A percentile compares a stretch with the other conserved stretches of the same genome.
Evolutionary conservation across 2,797 vertebrate genomes (phyloP).

Genomic region (Valencia hispanica): DNA sequence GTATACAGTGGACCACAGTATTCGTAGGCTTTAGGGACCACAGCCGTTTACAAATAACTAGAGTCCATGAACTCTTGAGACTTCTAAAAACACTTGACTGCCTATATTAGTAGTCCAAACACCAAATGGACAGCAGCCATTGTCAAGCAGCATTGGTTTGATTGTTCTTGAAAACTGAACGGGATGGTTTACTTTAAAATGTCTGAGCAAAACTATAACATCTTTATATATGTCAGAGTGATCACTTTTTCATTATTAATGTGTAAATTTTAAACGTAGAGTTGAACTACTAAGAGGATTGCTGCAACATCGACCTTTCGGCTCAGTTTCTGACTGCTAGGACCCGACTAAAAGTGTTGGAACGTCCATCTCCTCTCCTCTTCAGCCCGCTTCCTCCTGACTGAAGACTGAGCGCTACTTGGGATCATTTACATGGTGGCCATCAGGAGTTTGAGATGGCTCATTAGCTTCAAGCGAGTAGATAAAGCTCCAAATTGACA

Average conservation of each 20-base stretch:
- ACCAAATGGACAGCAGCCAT: no score
- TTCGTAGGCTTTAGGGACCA: no score
- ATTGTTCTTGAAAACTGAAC: not conserved
- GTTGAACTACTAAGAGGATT: not conserved
- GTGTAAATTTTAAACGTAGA: not conserved
- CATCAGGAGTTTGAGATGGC: constrained; percentile 56
- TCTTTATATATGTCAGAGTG: no score
- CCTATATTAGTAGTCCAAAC: no score
- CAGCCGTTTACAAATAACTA: no score
- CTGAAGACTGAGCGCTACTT: constrained; percentile 59
- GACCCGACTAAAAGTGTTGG: not conserved
- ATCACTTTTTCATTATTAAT: no score
- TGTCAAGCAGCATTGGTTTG: no score
- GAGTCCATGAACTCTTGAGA: no score
- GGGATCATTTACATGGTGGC: constrained; percentile 61
- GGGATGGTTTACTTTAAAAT: not conserved
- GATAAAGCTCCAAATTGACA: constrained; percentile 80
- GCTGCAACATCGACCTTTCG: not conserved
- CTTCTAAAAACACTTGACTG: no score
- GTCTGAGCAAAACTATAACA: not conserved
- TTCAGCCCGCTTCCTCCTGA: constrained; percentile 2
- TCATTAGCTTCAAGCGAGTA: constrained; percentile 66
- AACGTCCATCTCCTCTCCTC: not conserved
- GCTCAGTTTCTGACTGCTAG: not conserved
- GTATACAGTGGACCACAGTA: no score